Evolutionary conservation across 2,888 invertebrate species (phyloP).

Genomic region (Pristionchus maxplancki): DNA sequence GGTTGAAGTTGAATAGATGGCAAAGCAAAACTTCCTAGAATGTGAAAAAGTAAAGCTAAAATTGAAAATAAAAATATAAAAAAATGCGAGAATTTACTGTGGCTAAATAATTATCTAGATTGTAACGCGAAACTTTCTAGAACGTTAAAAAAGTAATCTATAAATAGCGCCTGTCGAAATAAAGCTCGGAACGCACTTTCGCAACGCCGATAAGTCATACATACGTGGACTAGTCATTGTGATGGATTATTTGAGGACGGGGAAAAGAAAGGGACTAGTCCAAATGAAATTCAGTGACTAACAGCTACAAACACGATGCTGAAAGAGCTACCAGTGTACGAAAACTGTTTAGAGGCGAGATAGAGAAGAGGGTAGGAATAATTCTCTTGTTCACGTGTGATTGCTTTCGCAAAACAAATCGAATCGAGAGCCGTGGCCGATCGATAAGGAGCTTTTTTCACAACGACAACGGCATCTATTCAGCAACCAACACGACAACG

Average conservation of each 20-base stretch:
- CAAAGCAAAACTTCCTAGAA: no score
- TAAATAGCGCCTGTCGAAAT: no score
- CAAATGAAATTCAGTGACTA: neutral
- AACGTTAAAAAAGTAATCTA: no score
- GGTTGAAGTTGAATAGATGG: no score
- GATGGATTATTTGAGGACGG: constrained; percentile 25
- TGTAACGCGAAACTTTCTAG: no score
- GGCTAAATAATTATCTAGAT: no score
- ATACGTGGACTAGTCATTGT: constrained; percentile 43
- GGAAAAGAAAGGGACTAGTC: neutral
- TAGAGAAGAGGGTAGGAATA: neutral
- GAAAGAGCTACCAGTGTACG: neutral
- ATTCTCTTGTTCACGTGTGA: neutral
- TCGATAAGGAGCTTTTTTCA: neutral
- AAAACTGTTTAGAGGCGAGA: neutral
- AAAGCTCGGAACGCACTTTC: neutral
- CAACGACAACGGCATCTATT: neutral
- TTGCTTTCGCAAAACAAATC: constrained; percentile 9
- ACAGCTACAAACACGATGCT: neutral
- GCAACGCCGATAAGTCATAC: constrained; percentile 26
- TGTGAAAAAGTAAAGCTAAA: no score
- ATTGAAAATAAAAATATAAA: no score
- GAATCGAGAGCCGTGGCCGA: neutral
- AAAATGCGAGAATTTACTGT: no score
- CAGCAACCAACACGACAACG: neutral